Percentiles rank a stretch among this genome's conserved stretches.
These are phyloP conservation scores for Gymnoscopelus microlampas DNA, from an alignment of 2,797 vertebrate genomes.

Conservation along the genomic window DNA sequence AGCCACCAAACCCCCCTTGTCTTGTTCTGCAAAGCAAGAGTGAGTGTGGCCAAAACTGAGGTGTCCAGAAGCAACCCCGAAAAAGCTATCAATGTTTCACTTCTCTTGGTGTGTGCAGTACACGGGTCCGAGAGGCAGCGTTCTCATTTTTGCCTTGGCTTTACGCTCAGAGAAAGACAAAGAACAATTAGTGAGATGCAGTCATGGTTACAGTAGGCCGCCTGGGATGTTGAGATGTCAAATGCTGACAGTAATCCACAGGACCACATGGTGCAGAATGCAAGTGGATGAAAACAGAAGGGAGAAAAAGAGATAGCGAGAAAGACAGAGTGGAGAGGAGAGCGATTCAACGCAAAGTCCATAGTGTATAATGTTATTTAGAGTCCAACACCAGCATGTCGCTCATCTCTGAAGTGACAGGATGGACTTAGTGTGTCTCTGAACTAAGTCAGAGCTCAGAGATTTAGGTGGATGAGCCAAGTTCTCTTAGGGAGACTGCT, in stretches of 20 bases:
- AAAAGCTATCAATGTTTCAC: too few relatives aligned
- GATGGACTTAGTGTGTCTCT: slow-evolving; percentile 34
- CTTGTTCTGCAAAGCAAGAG: slow-evolving; percentile 45
- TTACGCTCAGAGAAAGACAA: slow-evolving; percentile 49
- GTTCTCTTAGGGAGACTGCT: slow-evolving; percentile 21
- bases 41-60: too few relatives aligned
- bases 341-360: slow-evolving; percentile 37
- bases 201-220: slow-evolving; percentile 43
- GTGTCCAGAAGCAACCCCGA: too few relatives aligned
- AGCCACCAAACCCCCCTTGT: slow-evolving; percentile 37
- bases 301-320: slow-evolving; percentile 23
- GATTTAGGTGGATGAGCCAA: slow-evolving; percentile 33
- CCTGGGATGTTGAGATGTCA: slow-evolving; percentile 45
- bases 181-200: slow-evolving; percentile 47
- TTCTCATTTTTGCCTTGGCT: slow-evolving; percentile 3
- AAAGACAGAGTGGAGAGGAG: slow-evolving; percentile 6
- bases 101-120: too few relatives aligned
- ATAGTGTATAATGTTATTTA: slow-evolving; percentile 56
- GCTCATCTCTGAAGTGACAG: slow-evolving; percentile 33
- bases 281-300: slow-evolving; percentile 55
- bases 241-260: slow-evolving; percentile 66
- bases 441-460: slow-evolving; percentile 44
- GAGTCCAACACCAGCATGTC: slow-evolving; percentile 7
- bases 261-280: slow-evolving; percentile 59
- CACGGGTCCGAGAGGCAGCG: too few relatives aligned